phyloP scores from a whole-genome alignment of 2,888 invertebrate genomes.

The Melangyna quadrimaculata region DNA sequence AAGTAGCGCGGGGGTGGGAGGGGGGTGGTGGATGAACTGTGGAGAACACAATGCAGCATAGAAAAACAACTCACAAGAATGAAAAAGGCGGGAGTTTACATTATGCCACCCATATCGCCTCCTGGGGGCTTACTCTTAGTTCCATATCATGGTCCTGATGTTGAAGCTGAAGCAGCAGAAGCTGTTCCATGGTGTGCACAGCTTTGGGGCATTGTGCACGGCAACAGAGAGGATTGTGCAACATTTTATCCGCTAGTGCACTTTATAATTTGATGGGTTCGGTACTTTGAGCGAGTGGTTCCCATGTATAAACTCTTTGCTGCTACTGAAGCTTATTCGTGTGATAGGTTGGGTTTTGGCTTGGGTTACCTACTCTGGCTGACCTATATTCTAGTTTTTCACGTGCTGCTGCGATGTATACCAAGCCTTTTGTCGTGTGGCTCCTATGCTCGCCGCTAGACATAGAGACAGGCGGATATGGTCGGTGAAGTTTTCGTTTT shows the following conservation, averaged over 20 bases:
- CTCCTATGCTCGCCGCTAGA: constrained; percentile 6
- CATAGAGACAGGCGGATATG: constrained; percentile 1
- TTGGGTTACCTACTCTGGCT: not conserved
- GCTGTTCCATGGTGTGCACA: constrained; percentile 35
- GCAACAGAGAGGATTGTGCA: constrained; percentile 50
- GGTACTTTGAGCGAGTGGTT: constrained; percentile 51
- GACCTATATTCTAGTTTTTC: constrained; percentile 54
- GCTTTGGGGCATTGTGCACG: constrained; percentile 15
- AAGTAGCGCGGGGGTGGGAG: not conserved
- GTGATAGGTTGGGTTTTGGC: not conserved
- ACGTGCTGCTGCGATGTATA: constrained; percentile 19
- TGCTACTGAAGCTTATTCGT: constrained; percentile 3
- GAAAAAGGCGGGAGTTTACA: constrained; percentile 25
- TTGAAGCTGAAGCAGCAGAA: not conserved
- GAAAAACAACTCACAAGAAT: constrained; percentile 10
- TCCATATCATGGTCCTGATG: not conserved
- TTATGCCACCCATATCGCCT: constrained; percentile 36
- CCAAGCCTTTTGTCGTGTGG: constrained; percentile 13
- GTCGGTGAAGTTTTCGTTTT: not conserved
- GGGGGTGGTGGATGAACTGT: not conserved
- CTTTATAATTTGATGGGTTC: constrained; percentile 66
- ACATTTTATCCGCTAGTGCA: constrained; percentile 66
- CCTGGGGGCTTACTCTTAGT: not conserved
- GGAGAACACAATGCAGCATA: constrained; percentile 1
- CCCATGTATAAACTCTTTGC: constrained; percentile 17